phyloP scores from a whole-genome alignment of 2,797 vertebrate genomes.

The Syndactyla subalaris region DNA sequence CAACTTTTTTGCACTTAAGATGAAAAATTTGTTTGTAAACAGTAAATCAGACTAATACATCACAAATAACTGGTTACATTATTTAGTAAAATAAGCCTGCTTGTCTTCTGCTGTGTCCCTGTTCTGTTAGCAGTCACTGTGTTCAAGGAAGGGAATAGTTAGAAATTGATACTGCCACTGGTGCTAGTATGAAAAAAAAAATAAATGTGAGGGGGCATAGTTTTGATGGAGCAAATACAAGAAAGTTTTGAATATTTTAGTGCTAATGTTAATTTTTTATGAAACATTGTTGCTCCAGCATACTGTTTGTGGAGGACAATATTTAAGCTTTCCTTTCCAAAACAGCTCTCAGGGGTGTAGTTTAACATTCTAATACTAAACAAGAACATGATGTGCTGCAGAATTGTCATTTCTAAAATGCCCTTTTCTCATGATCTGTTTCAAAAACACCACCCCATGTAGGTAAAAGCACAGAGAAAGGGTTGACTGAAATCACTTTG shows the following conservation, averaged over 20 bases:
- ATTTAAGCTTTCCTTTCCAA: slow-evolving; percentile 55
- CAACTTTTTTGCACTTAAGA: slow-evolving; percentile 56
- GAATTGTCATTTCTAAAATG: slow-evolving; percentile 6
- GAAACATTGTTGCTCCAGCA: slow-evolving; percentile 12
- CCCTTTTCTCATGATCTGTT: not conserved
- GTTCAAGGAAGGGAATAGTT: not conserved
- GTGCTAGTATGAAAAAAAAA: not conserved
- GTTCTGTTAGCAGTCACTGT: not conserved
- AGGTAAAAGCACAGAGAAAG: not conserved
- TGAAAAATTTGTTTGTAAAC: slow-evolving; percentile 60
- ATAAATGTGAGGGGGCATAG: not conserved
- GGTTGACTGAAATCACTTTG: not conserved
- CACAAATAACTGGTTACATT: slow-evolving; percentile 49
- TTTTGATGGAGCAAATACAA: slow-evolving; percentile 35
- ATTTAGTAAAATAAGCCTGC: slow-evolving; percentile 41
- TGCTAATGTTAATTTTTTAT: slow-evolving; percentile 27
- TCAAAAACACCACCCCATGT: not conserved
- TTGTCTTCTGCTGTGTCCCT: slow-evolving; percentile 12
- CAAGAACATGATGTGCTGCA: not conserved
- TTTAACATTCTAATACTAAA: not conserved
- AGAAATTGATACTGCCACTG: not conserved
- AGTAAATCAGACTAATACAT: slow-evolving; percentile 52
- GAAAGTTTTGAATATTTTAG: slow-evolving; percentile 52
- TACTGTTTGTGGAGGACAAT: slow-evolving; percentile 20
- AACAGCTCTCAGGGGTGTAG: not conserved